A percentile compares a stretch with the other conserved stretches of the same genome.
These are phyloP conservation scores for Spodoptera litura DNA, from an alignment of 1,140 invertebrate genomes.

Conservation along the genomic window DNA sequence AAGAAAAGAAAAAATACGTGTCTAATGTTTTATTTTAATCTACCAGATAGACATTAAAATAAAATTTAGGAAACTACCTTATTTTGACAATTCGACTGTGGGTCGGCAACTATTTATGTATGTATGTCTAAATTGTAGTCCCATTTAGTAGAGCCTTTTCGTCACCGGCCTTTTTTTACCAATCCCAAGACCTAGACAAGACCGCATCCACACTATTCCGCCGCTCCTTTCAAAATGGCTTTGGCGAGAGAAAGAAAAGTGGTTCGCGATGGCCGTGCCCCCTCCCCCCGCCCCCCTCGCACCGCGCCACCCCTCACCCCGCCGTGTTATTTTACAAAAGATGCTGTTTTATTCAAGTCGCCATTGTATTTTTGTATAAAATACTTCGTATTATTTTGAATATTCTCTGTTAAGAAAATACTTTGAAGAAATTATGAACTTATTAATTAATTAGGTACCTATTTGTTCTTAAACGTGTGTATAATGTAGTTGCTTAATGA, in stretches of 20 bases:
- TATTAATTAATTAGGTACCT: neutral
- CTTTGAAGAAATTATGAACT: too few relatives aligned
- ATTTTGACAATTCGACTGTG: too few relatives aligned
- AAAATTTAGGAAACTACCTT: too few relatives aligned
- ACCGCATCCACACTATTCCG: constrained; percentile 57
- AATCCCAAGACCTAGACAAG: neutral
- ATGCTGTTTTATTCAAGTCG: constrained; percentile 72
- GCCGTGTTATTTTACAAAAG: constrained; percentile 68
- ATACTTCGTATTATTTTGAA: constrained; percentile 21
- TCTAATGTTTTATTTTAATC: too few relatives aligned
- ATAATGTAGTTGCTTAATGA: neutral
- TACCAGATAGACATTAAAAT: too few relatives aligned
- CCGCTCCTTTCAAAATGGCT: constrained; percentile 67
- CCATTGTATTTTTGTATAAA: constrained; percentile 64
- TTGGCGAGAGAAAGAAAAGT: constrained; percentile 81
- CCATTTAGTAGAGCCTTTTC: too few relatives aligned
- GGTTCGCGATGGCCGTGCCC: constrained; percentile 62
- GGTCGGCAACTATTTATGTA: too few relatives aligned
- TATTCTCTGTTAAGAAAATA: constrained; percentile 16
- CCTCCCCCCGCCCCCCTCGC: constrained; percentile 49
- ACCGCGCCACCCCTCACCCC: constrained; percentile 45
- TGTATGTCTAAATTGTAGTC: too few relatives aligned
- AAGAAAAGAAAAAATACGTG: too few relatives aligned
- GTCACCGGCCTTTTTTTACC: neutral
- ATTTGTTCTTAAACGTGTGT: neutral